Evolutionary conservation across 2,797 vertebrate species (phyloP).

Genomic region (Heterohyrax brucei): DNA sequence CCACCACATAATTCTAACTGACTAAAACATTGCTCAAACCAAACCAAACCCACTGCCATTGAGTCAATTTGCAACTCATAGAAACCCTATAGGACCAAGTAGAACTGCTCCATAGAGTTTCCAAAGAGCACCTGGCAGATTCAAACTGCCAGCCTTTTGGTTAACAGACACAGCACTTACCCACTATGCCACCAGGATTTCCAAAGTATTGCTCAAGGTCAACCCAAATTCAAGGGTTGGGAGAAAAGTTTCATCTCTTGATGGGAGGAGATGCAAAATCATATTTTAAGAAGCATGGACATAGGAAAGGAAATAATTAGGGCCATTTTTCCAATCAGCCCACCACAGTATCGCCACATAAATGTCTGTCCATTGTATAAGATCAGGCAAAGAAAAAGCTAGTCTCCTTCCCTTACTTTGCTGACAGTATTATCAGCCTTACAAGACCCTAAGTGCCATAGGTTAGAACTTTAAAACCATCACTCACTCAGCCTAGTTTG

Average conservation of each 20-base stretch:
- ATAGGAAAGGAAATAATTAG: not conserved
- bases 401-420: not conserved
- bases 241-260: not conserved
- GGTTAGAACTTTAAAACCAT: slow-evolving; percentile 41
- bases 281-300: not conserved
- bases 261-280: not conserved
- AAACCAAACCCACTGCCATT: too few species aligned
- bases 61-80: too few species aligned
- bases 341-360: not conserved
- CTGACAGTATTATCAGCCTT: not conserved
- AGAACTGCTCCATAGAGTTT: too few species aligned
- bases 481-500: slow-evolving; percentile 12
- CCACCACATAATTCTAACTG: not conserved
- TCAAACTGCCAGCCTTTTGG: too few species aligned
- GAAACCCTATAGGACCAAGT: too few species aligned
- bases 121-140: too few species aligned
- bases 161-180: too few species aligned
- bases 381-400: slow-evolving; percentile 41
- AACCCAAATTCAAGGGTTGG: not conserved
- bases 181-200: too few species aligned
- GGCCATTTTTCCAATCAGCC: not conserved
- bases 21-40: not conserved
- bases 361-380: not conserved
- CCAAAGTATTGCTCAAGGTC: too few species aligned
- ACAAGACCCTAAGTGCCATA: not conserved